Conservation (phyloP, 2,888 invertebrate genomes). For the Flexamia atlantica region DNA sequence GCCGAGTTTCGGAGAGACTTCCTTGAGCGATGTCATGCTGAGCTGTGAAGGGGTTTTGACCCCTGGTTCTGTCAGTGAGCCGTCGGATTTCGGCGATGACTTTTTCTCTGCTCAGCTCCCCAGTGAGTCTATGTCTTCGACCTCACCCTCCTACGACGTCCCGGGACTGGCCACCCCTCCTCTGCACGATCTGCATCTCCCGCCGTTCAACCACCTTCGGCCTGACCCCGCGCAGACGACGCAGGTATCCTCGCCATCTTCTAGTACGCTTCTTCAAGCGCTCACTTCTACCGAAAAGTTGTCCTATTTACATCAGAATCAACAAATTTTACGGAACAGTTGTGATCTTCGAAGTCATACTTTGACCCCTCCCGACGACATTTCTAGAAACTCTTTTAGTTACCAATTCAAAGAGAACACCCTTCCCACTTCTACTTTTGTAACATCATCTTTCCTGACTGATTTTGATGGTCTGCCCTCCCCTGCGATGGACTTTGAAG, state of each 20-base stretch:
- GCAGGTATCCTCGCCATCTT: not conserved
- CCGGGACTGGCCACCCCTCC: conserved; percentile 35
- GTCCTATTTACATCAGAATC: conserved; percentile 18
- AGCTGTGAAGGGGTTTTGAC: conserved; percentile 29
- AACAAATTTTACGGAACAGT: conserved; percentile 3
- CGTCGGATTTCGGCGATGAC: conserved; percentile 44
- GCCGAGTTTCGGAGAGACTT: conserved; percentile 73
- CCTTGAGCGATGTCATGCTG: conserved; percentile 69
- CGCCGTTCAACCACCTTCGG: conserved; percentile 32
- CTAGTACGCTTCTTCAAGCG: conserved; percentile 29
- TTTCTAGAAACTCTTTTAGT: conserved; percentile 27
- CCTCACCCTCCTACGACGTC: conserved; percentile 41
- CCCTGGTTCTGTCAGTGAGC: conserved; percentile 43
- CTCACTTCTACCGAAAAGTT: not conserved
- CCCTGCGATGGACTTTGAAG: conserved; percentile 53
- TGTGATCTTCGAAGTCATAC: conserved; percentile 45
- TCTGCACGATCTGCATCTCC: conserved; percentile 35
- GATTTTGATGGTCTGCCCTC: conserved; percentile 52
- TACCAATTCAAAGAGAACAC: conserved; percentile 43
- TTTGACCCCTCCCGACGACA: conserved; percentile 29
- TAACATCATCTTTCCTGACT: conserved; percentile 1
- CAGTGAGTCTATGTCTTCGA: conserved; percentile 33
- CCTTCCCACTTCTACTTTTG: conserved; percentile 39
- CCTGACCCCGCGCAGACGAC: not conserved
- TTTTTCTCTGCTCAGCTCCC: conserved; percentile 33